These are phyloP conservation scores for Chionomys nivalis DNA, from an alignment of 2,113 vertebrate genomes.

Conservation along the genomic window DNA sequence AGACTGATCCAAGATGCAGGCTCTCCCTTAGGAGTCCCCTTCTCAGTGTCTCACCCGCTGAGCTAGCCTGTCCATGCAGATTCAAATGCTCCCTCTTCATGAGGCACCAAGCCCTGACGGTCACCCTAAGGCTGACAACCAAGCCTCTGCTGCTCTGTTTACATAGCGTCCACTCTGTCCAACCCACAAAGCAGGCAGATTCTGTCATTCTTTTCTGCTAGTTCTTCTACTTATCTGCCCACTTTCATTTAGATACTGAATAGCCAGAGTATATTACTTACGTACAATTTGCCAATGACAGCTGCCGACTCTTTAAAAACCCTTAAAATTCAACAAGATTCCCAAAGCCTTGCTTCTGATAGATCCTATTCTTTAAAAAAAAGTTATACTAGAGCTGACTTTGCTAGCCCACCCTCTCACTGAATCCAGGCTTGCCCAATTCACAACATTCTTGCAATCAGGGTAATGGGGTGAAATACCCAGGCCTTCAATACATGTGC, in stretches of 20 bases:
- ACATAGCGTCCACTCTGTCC: neutral
- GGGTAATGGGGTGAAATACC: neutral
- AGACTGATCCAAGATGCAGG: neutral
- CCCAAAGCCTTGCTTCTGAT: constrained; percentile 2
- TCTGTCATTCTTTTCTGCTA: neutral
- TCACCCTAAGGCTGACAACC: neutral
- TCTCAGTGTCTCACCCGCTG: neutral
- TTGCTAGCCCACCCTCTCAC: neutral
- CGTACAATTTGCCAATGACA: neutral
- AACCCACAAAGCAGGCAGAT: neutral
- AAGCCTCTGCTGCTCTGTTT: neutral
- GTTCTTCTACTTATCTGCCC: constrained; percentile 6
- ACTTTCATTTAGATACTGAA: constrained; percentile 27
- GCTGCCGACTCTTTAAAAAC: neutral
- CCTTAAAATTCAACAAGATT: neutral
- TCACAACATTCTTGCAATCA: neutral
- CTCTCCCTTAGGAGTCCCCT: neutral
- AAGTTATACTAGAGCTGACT: neutral
- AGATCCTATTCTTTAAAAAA: neutral
- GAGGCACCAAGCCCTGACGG: neutral
- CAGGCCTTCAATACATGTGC: neutral
- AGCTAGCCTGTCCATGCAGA: neutral
- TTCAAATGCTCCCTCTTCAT: neutral
- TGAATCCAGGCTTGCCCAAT: neutral
- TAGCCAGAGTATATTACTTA: constrained; percentile 8